Conservation (phyloP, 2,113 vertebrate genomes). For the Austrofundulus limnaeus region DNA sequence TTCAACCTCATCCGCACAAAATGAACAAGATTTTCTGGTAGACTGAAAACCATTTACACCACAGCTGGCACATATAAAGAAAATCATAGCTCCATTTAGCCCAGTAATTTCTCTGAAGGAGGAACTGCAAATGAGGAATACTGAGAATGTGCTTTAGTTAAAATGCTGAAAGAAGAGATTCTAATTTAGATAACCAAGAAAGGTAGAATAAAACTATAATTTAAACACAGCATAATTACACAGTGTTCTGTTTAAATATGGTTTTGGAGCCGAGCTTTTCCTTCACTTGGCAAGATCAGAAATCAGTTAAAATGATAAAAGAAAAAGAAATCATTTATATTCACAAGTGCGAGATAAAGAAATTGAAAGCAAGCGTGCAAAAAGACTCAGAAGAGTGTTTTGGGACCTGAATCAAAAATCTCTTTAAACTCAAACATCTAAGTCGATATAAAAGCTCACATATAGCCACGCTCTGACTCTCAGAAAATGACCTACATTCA, state of each 20-base stretch:
- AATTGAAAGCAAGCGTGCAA: constrained; percentile 1
- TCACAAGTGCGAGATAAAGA: constrained; percentile 24
- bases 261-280: constrained; percentile 38
- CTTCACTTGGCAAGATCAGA: constrained; percentile 22
- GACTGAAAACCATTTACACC: constrained; percentile 63
- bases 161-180: constrained; percentile 63
- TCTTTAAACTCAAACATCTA: constrained; percentile 16
- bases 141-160: constrained; percentile 55
- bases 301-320: constrained; percentile 39
- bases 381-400: constrained; percentile 13
- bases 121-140: constrained; percentile 55
- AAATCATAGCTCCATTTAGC: constrained; percentile 73
- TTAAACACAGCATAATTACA: constrained; percentile 54
- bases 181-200: constrained; percentile 62
- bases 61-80: constrained; percentile 67
- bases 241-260: constrained; percentile 59
- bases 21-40: constrained; percentile 60
- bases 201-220: constrained; percentile 31
- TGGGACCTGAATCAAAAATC: constrained; percentile 2
- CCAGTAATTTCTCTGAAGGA: constrained; percentile 66
- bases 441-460: constrained; percentile 14
- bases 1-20: constrained; percentile 57
- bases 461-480: background rate
- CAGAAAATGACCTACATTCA: constrained; percentile 47
- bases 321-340: constrained; percentile 31